Conservation (phyloP, 1,140 invertebrate species). For the Papilio helenus region DNA sequence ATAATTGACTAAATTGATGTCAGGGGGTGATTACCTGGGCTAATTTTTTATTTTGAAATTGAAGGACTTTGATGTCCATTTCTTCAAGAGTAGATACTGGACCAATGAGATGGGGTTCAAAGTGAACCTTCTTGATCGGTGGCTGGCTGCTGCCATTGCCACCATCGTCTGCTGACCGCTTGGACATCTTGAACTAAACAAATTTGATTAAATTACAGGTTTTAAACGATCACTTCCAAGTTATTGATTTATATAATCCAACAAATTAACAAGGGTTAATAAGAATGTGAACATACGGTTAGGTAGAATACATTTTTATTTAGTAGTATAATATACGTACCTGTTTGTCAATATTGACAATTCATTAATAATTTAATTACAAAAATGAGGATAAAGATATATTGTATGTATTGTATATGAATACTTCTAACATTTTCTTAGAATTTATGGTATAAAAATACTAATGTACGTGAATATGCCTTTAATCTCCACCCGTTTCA, state of each 20-base stretch:
- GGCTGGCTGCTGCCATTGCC: constrained; percentile 84
- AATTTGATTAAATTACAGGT: constrained; percentile 42
- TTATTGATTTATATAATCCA: constrained; percentile 66
- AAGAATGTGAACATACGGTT: constrained; percentile 29
- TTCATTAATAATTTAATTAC: constrained; percentile 48
- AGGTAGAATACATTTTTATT: constrained; percentile 45
- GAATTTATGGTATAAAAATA: constrained; percentile 20
- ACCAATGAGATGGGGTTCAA: constrained; percentile 96
- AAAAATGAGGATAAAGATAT: constrained; percentile 44
- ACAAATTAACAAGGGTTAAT: constrained; percentile 48
- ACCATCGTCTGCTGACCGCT: constrained; percentile 86
- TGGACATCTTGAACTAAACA: constrained; percentile 86
- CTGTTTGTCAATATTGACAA: constrained; percentile 77
- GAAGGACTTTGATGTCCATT: constrained; percentile 98
- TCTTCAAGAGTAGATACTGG: constrained; percentile 97
- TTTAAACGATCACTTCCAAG: constrained; percentile 39
- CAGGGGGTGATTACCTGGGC: constrained; percentile 86
- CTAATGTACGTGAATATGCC: constrained; percentile 16
- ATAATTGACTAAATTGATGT: constrained; percentile 12
- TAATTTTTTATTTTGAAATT: constrained; percentile 98
- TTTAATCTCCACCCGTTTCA: constrained; percentile 31
- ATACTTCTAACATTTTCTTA: constrained; percentile 51
- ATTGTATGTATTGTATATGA: constrained; percentile 43
- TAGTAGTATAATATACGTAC: constrained; percentile 64
- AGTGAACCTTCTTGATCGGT: constrained; percentile 95